phyloP scores from a whole-genome alignment of 2,888 invertebrate species.

The Blomia tropicalis region DNA sequence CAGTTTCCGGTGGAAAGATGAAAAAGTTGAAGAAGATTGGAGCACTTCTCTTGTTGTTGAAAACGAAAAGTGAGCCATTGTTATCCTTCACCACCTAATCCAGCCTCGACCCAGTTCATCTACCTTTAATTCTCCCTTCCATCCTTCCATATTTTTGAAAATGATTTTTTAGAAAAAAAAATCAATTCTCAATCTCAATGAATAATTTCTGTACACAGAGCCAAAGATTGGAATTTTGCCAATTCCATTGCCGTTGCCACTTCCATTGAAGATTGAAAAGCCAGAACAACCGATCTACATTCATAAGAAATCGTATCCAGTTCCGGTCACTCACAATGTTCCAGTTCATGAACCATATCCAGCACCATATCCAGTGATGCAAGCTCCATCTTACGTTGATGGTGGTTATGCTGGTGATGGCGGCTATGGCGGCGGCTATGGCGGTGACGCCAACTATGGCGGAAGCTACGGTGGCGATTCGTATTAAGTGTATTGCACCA shows the following conservation, averaged over 20 bases:
- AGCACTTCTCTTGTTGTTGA: not conserved
- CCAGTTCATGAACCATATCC: conserved; percentile 12
- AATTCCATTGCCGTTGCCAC: conserved; percentile 18
- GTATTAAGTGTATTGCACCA: no score
- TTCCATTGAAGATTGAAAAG: conserved; percentile 19
- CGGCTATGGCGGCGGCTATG: not conserved
- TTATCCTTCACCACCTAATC: no score
- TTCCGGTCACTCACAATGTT: not conserved
- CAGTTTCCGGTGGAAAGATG: conserved; percentile 7
- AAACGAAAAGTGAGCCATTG: conserved; percentile 19
- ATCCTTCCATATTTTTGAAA: not conserved
- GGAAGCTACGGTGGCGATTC: conserved; percentile 11
- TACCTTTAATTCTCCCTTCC: not conserved
- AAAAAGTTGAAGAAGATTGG: not conserved
- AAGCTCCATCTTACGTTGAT: conserved; percentile 19
- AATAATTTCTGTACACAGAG: no score
- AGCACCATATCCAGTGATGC: conserved; percentile 11
- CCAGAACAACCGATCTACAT: not conserved
- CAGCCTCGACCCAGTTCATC: conserved; percentile 1
- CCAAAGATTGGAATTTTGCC: conserved; percentile 20
- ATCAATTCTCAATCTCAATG: no score
- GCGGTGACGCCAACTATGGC: not conserved
- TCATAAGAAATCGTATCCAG: not conserved
- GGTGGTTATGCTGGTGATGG: conserved; percentile 17
- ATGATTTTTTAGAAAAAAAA: no score